Evolutionary conservation across 1,140 invertebrate species (phyloP).

Genomic region (Temnothorax longispinosus): DNA sequence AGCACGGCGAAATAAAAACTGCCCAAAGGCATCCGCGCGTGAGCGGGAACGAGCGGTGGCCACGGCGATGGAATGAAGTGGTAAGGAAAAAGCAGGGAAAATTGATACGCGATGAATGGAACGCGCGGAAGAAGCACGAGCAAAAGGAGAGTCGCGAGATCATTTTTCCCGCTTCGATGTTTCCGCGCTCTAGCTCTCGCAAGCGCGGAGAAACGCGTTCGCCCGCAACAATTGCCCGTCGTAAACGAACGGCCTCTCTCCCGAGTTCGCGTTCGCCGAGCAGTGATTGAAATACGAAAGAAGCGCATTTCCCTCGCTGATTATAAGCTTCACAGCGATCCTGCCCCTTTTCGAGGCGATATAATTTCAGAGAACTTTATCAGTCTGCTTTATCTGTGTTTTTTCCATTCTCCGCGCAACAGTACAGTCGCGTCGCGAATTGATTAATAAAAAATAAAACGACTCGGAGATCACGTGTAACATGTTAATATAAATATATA

Average conservation of each 20-base stretch:
- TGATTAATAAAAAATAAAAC: background rate
- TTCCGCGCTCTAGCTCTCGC: conserved; percentile 66
- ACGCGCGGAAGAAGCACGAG: conserved; percentile 37
- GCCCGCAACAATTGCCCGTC: conserved; percentile 81
- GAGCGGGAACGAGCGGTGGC: background rate
- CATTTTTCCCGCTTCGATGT: conserved; percentile 75
- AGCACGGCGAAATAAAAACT: conserved; percentile 51
- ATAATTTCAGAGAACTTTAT: background rate
- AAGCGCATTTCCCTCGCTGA: conserved; percentile 57
- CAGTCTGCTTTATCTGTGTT: background rate
- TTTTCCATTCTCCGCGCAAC: background rate
- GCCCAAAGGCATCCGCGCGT: conserved; percentile 21
- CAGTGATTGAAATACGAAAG: conserved; percentile 81
- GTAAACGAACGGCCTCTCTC: conserved; percentile 73
- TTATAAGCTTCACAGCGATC: background rate
- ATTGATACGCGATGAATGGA: conserved; percentile 42
- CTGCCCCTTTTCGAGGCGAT: background rate
- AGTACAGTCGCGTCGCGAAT: background rate
- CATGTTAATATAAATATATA: background rate
- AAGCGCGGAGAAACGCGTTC: conserved; percentile 72
- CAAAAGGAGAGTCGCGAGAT: conserved; percentile 50
- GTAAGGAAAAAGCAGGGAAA: conserved; percentile 50
- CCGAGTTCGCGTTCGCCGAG: conserved; percentile 39
- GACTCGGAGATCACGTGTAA: background rate
- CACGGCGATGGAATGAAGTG: conserved; percentile 9